Conservation (phyloP, 2,113 vertebrate species). For the Seriola dumerili region DNA sequence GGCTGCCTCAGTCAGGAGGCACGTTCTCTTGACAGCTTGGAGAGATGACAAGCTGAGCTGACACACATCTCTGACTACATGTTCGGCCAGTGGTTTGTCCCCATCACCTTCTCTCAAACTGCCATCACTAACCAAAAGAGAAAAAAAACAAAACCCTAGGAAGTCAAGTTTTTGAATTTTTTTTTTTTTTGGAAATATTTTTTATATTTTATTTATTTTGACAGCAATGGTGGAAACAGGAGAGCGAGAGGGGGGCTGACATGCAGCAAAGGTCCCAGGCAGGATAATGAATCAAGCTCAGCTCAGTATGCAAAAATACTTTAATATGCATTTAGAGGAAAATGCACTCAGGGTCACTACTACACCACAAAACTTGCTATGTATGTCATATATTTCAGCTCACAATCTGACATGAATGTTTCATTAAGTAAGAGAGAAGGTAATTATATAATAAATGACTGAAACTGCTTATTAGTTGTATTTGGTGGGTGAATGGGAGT, state of each 20-base stretch:
- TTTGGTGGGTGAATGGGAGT: background rate
- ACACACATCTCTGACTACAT: slow-evolving; percentile 68
- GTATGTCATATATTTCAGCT: background rate
- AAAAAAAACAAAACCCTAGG: background rate
- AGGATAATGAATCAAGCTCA: too few relatives aligned
- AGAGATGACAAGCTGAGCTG: slow-evolving; percentile 72
- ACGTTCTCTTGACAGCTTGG: slow-evolving; percentile 74
- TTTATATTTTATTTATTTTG: too few relatives aligned
- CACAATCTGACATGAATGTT: background rate
- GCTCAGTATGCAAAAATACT: background rate
- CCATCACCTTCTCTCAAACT: slow-evolving; percentile 41
- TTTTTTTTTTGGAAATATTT: too few relatives aligned
- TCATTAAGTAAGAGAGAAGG: background rate
- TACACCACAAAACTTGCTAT: background rate
- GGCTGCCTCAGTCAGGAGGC: slow-evolving; percentile 68
- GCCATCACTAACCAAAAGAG: background rate
- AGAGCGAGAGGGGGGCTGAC: too few relatives aligned
- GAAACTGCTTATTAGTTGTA: background rate
- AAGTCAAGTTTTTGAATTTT: background rate
- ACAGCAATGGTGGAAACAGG: too few relatives aligned
- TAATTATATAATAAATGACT: slow-evolving; percentile 9
- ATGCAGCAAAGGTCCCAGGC: too few relatives aligned
- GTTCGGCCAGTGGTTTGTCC: slow-evolving; percentile 50
- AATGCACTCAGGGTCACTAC: background rate
- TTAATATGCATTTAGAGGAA: too few relatives aligned